Conservation (phyloP, 2,113 vertebrate genomes). For the Neolamprologus cancellatus region DNA sequence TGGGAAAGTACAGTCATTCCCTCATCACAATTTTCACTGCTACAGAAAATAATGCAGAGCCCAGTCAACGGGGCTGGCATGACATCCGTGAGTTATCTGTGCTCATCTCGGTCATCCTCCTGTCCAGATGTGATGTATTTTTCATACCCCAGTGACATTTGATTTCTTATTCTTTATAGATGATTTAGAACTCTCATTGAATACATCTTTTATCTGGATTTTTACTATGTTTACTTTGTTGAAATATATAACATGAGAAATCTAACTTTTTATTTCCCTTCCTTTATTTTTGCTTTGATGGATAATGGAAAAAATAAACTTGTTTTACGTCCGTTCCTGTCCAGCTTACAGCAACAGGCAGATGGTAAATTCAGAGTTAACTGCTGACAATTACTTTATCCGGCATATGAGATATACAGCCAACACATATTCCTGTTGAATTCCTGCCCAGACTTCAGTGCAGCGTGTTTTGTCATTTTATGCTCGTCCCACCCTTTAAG, state of each 20-base stretch:
- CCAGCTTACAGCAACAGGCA: neutral
- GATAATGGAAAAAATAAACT: neutral
- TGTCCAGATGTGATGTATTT: conserved; percentile 4
- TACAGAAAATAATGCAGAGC: conserved; percentile 4
- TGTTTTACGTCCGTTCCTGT: neutral
- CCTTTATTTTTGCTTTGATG: neutral
- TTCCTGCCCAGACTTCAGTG: neutral
- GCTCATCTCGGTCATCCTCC: neutral
- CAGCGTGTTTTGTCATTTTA: neutral
- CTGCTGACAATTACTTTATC: conserved; percentile 12
- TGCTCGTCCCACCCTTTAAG: conserved; percentile 5
- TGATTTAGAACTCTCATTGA: neutral
- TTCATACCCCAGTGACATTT: neutral
- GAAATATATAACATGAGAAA: neutral
- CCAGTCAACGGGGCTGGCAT: neutral
- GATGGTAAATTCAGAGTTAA: conserved; percentile 13
- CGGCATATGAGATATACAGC: neutral
- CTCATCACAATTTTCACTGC: conserved; percentile 10
- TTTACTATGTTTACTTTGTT: neutral
- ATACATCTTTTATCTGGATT: neutral
- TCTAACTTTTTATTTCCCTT: neutral
- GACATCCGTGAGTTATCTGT: neutral
- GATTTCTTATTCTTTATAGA: neutral
- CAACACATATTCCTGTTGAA: neutral
- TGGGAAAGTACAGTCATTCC: conserved; percentile 8